Conservation (phyloP, 2,797 vertebrate genomes). For the Numenius phaeopus region DNA sequence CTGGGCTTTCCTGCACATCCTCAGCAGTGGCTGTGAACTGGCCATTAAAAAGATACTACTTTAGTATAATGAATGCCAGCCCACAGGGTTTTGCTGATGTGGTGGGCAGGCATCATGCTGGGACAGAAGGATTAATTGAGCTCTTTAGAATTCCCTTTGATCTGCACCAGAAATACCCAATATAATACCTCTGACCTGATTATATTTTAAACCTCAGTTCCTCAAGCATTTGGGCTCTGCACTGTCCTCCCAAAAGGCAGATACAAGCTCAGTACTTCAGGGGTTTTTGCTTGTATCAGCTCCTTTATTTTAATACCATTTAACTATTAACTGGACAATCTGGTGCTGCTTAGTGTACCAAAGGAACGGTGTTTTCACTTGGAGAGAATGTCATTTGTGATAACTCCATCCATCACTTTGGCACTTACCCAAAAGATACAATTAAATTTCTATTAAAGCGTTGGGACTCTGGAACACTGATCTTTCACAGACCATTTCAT, state of each 20-base stretch:
- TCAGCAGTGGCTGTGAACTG: neutral
- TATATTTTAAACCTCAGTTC: constrained; percentile 1
- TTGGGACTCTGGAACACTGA: neutral
- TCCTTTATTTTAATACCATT: neutral
- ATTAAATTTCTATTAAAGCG: constrained; percentile 38
- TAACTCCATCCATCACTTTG: constrained; percentile 20
- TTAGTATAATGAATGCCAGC: neutral
- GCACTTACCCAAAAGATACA: neutral
- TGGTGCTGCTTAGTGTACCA: neutral
- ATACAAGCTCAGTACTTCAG: neutral
- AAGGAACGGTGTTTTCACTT: neutral
- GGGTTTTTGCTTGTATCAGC: neutral
- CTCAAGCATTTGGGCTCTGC: neutral
- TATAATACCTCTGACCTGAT: neutral
- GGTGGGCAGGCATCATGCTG: neutral
- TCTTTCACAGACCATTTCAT: constrained; percentile 32
- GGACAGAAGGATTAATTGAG: neutral
- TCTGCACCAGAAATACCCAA: neutral
- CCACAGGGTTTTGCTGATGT: neutral
- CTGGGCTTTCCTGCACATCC: neutral
- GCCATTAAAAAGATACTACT: neutral
- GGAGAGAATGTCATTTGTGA: neutral
- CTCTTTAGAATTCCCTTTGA: constrained; percentile 31
- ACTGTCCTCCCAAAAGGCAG: constrained; percentile 1
- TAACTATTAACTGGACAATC: neutral